These are phyloP conservation scores for Salvator merianae DNA, from an alignment of 2,113 vertebrate genomes.

Conservation along the genomic window DNA sequence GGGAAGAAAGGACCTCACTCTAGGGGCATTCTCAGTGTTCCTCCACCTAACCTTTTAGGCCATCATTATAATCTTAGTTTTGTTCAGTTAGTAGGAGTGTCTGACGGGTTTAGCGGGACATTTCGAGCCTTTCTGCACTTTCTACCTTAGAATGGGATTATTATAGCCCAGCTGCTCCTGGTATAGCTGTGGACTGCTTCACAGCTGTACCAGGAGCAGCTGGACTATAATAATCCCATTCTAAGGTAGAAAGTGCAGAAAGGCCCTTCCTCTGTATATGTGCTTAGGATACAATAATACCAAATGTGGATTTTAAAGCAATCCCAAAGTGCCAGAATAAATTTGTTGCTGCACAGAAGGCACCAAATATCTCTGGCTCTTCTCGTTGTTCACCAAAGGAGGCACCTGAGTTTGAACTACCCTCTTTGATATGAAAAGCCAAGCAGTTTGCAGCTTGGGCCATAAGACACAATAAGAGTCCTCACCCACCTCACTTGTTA, in stretches of 20 bases:
- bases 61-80: background rate
- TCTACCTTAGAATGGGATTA: too few species aligned
- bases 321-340: background rate
- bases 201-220: too few species aligned
- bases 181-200: too few species aligned
- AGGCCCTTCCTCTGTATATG: background rate
- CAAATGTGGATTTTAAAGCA: background rate
- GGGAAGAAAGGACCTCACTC: too few species aligned
- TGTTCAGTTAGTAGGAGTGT: background rate
- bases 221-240: too few species aligned
- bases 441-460: background rate
- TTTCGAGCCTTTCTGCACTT: too few species aligned
- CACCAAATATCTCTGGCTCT: too few species aligned
- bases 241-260: too few species aligned
- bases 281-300: too few species aligned
- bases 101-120: background rate
- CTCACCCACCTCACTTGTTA: background rate
- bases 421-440: too few species aligned
- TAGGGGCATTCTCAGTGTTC: background rate
- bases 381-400: background rate
- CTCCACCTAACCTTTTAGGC: background rate
- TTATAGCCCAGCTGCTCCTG: too few species aligned
- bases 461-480: background rate
- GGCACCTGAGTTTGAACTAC: too few species aligned
- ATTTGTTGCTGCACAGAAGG: background rate